Conservation (phyloP, 2,797 vertebrate species). For the Lutjanus campechanus region DNA sequence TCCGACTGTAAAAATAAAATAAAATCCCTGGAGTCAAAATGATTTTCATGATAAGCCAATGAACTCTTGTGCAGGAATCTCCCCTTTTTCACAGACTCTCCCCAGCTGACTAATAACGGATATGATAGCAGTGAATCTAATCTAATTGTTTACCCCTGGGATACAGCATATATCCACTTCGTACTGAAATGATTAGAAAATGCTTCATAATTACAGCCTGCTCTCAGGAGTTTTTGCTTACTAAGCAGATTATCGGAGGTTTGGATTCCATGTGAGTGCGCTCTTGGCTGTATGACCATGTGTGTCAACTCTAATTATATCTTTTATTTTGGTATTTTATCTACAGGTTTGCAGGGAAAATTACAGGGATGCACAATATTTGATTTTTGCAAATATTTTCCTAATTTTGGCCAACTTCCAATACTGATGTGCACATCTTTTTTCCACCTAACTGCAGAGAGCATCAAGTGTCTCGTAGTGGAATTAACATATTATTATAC, state of each 20-base stretch:
- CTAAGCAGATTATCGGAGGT: slow-evolving; percentile 49
- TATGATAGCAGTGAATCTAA: slow-evolving; percentile 52
- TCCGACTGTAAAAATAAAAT: slow-evolving; percentile 17
- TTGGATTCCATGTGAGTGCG: slow-evolving; percentile 3
- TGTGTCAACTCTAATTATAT: background rate
- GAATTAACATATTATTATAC: no score
- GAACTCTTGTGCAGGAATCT: slow-evolving; percentile 27
- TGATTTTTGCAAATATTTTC: no score
- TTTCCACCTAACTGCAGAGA: no score
- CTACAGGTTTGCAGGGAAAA: background rate
- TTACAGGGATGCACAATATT: background rate
- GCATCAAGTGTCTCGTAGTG: no score
- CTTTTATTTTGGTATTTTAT: slow-evolving; percentile 8
- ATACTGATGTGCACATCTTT: no score
- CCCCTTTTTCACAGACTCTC: slow-evolving; percentile 18
- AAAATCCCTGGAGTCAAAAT: slow-evolving; percentile 28
- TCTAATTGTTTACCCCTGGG: slow-evolving; percentile 50
- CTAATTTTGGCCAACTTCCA: no score
- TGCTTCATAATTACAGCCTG: slow-evolving; percentile 49
- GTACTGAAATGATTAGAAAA: slow-evolving; percentile 55
- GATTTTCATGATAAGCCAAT: slow-evolving; percentile 54
- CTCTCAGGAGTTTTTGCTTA: slow-evolving; percentile 42
- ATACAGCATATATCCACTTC: slow-evolving; percentile 37
- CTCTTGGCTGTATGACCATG: background rate
- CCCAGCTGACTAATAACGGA: slow-evolving; percentile 44